A percentile compares a stretch with the other conserved stretches of the same genome.
phyloP scores from a whole-genome alignment of 2,797 vertebrate species.

The Smutsia gigantea region DNA sequence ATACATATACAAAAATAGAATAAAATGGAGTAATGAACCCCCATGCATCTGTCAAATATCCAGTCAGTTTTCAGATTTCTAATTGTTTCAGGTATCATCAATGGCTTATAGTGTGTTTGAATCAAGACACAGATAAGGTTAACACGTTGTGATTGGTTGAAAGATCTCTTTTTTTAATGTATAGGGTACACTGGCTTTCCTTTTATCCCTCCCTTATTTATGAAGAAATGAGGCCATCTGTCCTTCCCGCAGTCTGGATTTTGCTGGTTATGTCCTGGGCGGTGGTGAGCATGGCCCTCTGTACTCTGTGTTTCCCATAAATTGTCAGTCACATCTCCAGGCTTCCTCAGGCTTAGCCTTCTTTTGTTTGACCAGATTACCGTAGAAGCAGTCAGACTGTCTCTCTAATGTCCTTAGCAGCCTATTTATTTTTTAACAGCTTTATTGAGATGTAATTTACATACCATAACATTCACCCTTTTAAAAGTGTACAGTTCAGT shows the following conservation, averaged over 20 bases:
- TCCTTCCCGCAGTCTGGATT: background rate
- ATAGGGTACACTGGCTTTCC: background rate
- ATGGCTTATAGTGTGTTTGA: background rate
- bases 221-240: background rate
- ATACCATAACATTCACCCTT: background rate
- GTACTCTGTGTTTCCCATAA: too few relatives aligned
- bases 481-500: background rate
- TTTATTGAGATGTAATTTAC: background rate
- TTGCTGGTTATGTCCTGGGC: background rate
- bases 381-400: fast-evolving
- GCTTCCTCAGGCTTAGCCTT: background rate
- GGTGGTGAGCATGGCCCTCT: background rate
- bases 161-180: background rate
- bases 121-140: background rate
- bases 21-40: fast-evolving
- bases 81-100: background rate
- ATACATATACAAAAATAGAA: too few relatives aligned
- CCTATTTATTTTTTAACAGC: background rate
- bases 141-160: fast-evolving
- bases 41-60: background rate
- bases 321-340: background rate
- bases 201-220: background rate
- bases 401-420: background rate
- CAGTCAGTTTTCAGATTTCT: background rate
- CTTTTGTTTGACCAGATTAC: background rate